Conservation (phyloP, 2,113 vertebrate genomes). For the Xenopus tropicalis region DNA sequence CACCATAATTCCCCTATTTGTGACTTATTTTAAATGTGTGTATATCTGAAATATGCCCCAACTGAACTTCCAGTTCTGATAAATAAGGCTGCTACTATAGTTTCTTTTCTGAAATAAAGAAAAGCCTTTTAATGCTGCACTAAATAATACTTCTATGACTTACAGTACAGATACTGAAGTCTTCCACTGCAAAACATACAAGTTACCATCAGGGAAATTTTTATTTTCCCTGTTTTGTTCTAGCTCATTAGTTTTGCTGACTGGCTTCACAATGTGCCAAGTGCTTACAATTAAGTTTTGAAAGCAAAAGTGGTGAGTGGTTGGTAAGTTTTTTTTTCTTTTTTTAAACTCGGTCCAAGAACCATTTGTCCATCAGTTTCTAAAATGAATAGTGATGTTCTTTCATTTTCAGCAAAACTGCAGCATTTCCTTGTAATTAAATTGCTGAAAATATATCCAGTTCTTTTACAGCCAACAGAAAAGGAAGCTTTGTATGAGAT, state of each 20-base stretch:
- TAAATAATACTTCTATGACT: slow-evolving; percentile 6
- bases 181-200: slow-evolving; percentile 21
- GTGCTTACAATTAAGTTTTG: slow-evolving; percentile 69
- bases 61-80: too few relatives aligned
- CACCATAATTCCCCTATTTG: too few relatives aligned
- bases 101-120: background rate
- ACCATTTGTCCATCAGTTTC: slow-evolving; percentile 78
- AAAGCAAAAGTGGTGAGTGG: slow-evolving; percentile 76
- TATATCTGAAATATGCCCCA: too few relatives aligned
- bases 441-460: slow-evolving; percentile 77
- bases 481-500: slow-evolving; percentile 24
- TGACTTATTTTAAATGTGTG: too few relatives aligned
- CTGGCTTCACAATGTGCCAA: slow-evolving; percentile 72
- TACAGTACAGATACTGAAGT: slow-evolving; percentile 10
- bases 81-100: too few relatives aligned
- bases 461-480: slow-evolving; percentile 65
- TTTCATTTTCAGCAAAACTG: slow-evolving; percentile 75
- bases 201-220: slow-evolving; percentile 47
- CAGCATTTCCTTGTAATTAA: slow-evolving; percentile 81
- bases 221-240: slow-evolving; percentile 49
- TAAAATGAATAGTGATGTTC: slow-evolving; percentile 42
- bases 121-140: background rate
- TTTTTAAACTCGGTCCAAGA: slow-evolving; percentile 75
- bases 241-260: slow-evolving; percentile 59
- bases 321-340: slow-evolving; percentile 60